phyloP scores from a whole-genome alignment of 2,797 vertebrate genomes.

The Catamblyrhynchus diadema region DNA sequence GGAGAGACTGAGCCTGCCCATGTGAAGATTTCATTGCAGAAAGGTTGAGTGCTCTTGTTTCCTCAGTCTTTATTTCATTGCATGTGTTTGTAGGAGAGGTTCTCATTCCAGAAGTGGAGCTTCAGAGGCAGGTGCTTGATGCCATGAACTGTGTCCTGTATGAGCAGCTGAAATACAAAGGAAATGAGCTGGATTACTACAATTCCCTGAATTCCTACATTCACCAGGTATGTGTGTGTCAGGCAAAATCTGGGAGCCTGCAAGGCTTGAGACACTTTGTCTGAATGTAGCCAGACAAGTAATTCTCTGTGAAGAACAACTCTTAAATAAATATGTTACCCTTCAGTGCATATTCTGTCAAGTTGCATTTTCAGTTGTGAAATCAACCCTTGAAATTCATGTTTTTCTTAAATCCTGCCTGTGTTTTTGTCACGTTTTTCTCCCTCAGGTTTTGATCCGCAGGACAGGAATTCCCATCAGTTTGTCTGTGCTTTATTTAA shows the following conservation, averaged over 20 bases:
- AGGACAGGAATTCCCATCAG: conserved; percentile 96
- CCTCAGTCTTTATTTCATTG: background rate
- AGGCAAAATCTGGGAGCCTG: background rate
- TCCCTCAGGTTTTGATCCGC: conserved; percentile 87
- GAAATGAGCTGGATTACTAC: conserved; percentile 95
- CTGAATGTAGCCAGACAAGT: background rate
- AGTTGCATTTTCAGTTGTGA: background rate
- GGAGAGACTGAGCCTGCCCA: background rate
- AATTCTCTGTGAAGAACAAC: background rate
- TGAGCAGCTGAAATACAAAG: conserved; percentile 93
- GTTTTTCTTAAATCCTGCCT: background rate
- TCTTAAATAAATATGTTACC: background rate
- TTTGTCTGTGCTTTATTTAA: conserved; percentile 95
- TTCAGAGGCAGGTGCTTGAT: conserved; percentile 90
- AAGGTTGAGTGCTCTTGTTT: background rate
- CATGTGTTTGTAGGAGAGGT: conserved; percentile 74
- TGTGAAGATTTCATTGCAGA: background rate
- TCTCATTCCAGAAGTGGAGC: conserved; percentile 85
- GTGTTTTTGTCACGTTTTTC: background rate
- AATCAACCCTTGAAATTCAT: background rate
- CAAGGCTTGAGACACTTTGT: background rate
- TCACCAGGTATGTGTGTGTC: conserved; percentile 85
- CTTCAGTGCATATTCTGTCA: background rate
- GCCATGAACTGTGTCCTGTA: conserved; percentile 92
- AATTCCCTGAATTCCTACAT: conserved; percentile 97